Evolutionary conservation across 2,797 vertebrate species (phyloP).

Genomic region (Thalassophryne amazonica): DNA sequence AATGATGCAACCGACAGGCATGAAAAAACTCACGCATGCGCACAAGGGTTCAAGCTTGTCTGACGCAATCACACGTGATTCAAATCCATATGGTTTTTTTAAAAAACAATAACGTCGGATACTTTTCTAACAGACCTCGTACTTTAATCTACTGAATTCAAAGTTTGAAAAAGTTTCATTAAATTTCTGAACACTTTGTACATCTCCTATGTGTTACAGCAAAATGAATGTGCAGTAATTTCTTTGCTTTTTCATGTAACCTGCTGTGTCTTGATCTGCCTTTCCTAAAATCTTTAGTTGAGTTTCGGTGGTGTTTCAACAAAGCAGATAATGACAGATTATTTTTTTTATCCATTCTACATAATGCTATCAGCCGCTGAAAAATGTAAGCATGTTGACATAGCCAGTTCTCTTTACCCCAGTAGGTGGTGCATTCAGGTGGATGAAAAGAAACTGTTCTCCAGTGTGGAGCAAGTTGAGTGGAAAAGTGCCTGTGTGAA

Average conservation of each 20-base stretch:
- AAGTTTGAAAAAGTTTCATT: too few species aligned
- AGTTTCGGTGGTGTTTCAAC: neutral
- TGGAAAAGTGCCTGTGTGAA: conserved; percentile 21
- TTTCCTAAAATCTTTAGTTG: neutral
- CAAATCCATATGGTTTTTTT: too few species aligned
- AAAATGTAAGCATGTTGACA: conserved; percentile 2
- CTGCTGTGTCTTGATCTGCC: neutral
- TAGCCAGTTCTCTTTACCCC: conserved; percentile 1
- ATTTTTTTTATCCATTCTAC: neutral
- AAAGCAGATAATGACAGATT: neutral
- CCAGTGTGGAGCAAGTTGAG: conserved; percentile 23
- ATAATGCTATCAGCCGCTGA: conserved; percentile 17
- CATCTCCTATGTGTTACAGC: too few species aligned
- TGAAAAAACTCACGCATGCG: too few species aligned
- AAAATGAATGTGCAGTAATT: neutral
- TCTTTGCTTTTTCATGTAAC: neutral
- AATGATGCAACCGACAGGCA: too few species aligned
- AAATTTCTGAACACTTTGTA: too few species aligned
- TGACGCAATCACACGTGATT: too few species aligned
- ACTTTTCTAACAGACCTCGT: too few species aligned
- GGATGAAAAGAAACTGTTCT: conserved; percentile 25
- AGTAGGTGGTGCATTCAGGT: conserved; percentile 8
- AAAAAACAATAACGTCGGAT: too few species aligned
- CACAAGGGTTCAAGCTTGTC: too few species aligned
- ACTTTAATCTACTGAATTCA: too few species aligned